A percentile compares a stretch with the other conserved stretches of the same genome.
Evolutionary conservation across 2,888 invertebrate species (phyloP).

Genomic region (Xanthia icteritia): DNA sequence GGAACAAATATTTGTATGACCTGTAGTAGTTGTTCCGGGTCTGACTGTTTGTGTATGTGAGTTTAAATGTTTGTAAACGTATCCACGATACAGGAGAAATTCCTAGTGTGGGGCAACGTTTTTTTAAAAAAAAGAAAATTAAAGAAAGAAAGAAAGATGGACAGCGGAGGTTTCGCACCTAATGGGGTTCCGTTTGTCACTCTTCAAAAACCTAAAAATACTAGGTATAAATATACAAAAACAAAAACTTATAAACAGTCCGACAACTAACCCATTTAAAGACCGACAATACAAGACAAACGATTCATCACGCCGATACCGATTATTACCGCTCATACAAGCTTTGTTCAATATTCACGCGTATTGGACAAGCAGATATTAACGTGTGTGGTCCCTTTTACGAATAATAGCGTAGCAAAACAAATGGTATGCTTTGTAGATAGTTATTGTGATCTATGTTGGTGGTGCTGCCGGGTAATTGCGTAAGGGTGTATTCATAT

Average conservation of each 20-base stretch:
- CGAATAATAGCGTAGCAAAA: background rate
- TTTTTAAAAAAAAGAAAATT: too few species aligned
- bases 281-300: background rate
- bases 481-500: too few species aligned
- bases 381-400: background rate
- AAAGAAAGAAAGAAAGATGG: too few species aligned
- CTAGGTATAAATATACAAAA: background rate
- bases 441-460: background rate
- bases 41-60: too few species aligned
- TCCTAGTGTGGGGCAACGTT: too few species aligned
- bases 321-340: background rate
- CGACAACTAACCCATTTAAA: background rate
- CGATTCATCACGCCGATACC: background rate
- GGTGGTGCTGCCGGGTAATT: background rate
- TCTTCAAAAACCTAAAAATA: background rate
- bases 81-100: too few species aligned
- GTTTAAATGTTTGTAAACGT: too few species aligned
- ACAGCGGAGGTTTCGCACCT: too few species aligned
- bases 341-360: constrained; percentile 12
- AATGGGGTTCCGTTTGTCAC: too few species aligned
- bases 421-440: background rate
- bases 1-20: too few species aligned
- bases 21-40: too few species aligned
- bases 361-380: background rate
- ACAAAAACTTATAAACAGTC: background rate